Base-by-base conservation (phyloP, 2,113 vertebrate genomes). In the Orthonyx spaldingii region DNA sequence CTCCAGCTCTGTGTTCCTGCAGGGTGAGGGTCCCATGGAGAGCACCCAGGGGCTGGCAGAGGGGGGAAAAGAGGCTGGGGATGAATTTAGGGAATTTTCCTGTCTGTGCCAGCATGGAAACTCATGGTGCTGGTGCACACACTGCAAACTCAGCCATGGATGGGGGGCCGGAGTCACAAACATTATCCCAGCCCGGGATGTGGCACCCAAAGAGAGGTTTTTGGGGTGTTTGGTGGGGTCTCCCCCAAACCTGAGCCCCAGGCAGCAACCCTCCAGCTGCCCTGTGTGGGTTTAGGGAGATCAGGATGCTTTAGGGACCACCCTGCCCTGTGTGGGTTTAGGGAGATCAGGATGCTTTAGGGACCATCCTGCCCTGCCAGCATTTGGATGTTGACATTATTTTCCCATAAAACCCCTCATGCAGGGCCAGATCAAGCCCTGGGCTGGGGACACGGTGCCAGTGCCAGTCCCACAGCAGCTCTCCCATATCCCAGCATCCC, bases 401-500 rank as follows among this genome's bases (percentile, higher is more conserved):
- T 81, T 65, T 37, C 74, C 82, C 56, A 3, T 4, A 19, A 65
- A 42, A 57, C 27, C 66, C 37, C 46, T 66, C 1, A 6, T 27
- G 52, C 65, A 9, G 16, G 64, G 68, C 5, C 28, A 74, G 30
- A 39, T 9, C 16, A 26, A 41, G 14, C 8, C 5, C 28, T 19
- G n/a, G 39, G 60, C 4, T 33, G 35, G 26, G 82, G n/a, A 19
- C 55, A 33, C 1, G 0, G 16, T 33, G 41, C 44, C 13, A 2
- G 32, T 44, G 71, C 35, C 74, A 0, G 4, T 27, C 33, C 52
- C 66, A 30, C 9, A 10, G 30, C 72, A 84, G 75, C 7, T 81
- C 87, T 69, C 68, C 96, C 98, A 97, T 78, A 94, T 97, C 97
- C 97, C 91, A 93, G 49, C 18, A 85, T 47, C 27, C 9, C 89